These are phyloP conservation scores for Corythoichthys intestinalis DNA, from an alignment of 2,113 vertebrate genomes.

Conservation along the genomic window DNA sequence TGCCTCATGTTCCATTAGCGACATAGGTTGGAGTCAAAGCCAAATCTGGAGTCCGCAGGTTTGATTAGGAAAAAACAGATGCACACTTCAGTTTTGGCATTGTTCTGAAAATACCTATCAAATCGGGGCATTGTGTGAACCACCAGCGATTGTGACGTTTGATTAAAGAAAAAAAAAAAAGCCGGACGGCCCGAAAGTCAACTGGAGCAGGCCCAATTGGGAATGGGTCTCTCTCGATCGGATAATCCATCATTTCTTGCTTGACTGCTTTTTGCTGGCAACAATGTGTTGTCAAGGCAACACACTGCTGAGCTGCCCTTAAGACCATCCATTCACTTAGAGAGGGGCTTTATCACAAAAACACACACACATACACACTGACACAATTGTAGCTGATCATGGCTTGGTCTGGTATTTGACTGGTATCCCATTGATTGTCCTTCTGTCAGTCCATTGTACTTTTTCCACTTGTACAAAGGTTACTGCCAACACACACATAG, in stretches of 20 bases:
- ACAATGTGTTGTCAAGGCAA: conserved; percentile 47
- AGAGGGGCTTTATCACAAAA: conserved; percentile 1
- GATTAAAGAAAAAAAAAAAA: not conserved
- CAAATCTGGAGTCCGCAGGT: no score
- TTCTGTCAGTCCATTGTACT: conserved; percentile 36
- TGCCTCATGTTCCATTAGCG: not conserved
- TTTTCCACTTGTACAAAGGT: conserved; percentile 61
- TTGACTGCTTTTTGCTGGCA: conserved; percentile 21
- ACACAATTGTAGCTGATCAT: conserved; percentile 12
- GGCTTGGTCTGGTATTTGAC: conserved; percentile 44
- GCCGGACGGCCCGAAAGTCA: conserved; percentile 4
- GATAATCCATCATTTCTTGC: conserved; percentile 24
- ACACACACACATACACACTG: conserved; percentile 11
- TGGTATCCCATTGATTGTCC: conserved; percentile 53
- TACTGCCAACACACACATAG: conserved; percentile 27
- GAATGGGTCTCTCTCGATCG: conserved; percentile 29
- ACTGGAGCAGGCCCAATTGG: conserved; percentile 21
- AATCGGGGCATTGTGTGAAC: not conserved
- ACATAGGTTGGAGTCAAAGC: not conserved
- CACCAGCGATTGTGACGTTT: conserved; percentile 12
- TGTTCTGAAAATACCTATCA: not conserved
- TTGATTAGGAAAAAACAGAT: not conserved
- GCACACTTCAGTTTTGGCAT: not conserved
- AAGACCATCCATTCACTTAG: conserved; percentile 16
- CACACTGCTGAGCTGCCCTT: conserved; percentile 34